Base-by-base conservation (phyloP, 2,888 invertebrate genomes). In the Eupeodes latifasciatus region DNA sequence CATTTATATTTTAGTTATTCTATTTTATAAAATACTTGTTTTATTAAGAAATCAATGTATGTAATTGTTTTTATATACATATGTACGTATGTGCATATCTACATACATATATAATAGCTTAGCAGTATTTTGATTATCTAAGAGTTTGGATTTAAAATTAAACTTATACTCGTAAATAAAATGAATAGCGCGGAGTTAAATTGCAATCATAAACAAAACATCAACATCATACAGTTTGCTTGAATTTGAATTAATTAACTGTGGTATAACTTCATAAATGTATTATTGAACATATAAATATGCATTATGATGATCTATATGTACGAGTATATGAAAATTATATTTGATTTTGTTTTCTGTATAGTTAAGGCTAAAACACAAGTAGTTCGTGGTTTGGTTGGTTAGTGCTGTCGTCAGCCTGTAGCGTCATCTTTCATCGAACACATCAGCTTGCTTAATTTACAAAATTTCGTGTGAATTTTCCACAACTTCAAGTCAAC, bases 231-330 rank as follows among this genome's bases (percentile, higher is more conserved):
- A 78, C 59, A 76, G 47, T 16, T 71, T 53, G 44, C 55, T 67
- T 44, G 57, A 88, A 88, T 82, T 51, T 62, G 66, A 81, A 84
- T 84, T 88, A 77, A 84, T 81, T 81, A 83, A 80, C 71, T 83
- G 69, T 83, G 27, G 27, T 27, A 80, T 67, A 72, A 49, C 47
- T 44, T 19, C 0, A 19, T 51, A 27, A 16, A 53, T 62, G 27
- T 34, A n/a, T 47, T 40, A 40, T 40, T 7, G 6, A 40, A 40
- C 40, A 40, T 9, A 40, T 40, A 6, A 40, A 40, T 40, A 40
- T 40, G 40, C 40, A 40, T 9, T 7, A 5, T 40, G 5, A 40
- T 40, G 40, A 14, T 49, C 27, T 11, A 44, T n/a, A 49, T 36
- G 34, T 3, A 27, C 27, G 27, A 27, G 27, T 67, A 51, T 49